phyloP scores from a whole-genome alignment of 1,140 invertebrate genomes.

The Papilio aristodemus region DNA sequence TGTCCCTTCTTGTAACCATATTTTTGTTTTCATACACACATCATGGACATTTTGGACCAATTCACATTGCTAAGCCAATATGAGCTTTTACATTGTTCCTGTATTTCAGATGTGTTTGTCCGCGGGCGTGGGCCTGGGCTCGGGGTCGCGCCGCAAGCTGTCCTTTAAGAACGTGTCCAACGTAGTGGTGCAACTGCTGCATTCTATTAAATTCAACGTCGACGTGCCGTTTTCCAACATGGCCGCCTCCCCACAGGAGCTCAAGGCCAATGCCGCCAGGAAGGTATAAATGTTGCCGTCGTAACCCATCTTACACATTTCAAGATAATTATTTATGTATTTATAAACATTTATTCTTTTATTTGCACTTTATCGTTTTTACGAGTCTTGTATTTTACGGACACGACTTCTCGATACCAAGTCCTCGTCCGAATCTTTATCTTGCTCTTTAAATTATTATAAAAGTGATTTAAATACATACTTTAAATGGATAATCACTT shows the following conservation, averaged over 20 bases:
- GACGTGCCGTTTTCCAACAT: slow-evolving; percentile 96
- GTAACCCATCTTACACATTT: background rate
- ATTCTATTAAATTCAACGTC: slow-evolving; percentile 95
- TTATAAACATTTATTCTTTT: slow-evolving; percentile 38
- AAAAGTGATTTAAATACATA: slow-evolving; percentile 58
- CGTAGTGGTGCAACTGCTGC: slow-evolving; percentile 93
- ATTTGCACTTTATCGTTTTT: slow-evolving; percentile 44
- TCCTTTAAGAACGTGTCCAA: slow-evolving; percentile 96
- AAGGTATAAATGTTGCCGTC: slow-evolving; percentile 78
- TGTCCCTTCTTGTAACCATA: too few species aligned
- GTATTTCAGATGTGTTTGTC: slow-evolving; percentile 80
- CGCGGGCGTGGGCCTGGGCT: slow-evolving; percentile 83
- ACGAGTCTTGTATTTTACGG: slow-evolving; percentile 47
- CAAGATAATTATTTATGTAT: slow-evolving; percentile 29
- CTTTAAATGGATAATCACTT: slow-evolving; percentile 45
- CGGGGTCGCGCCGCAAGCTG: slow-evolving; percentile 87
- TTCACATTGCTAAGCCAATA: too few species aligned
- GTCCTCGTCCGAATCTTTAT: slow-evolving; percentile 58
- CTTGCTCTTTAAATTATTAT: slow-evolving; percentile 57
- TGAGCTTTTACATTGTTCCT: background rate
- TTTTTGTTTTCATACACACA: too few species aligned
- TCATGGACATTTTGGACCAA: too few species aligned
- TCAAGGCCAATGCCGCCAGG: slow-evolving; percentile 82
- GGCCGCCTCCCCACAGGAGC: slow-evolving; percentile 84
- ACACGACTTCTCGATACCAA: slow-evolving; percentile 59